Evolutionary conservation across 1,140 invertebrate species (phyloP).

Genomic region (Leucophenga varia): DNA sequence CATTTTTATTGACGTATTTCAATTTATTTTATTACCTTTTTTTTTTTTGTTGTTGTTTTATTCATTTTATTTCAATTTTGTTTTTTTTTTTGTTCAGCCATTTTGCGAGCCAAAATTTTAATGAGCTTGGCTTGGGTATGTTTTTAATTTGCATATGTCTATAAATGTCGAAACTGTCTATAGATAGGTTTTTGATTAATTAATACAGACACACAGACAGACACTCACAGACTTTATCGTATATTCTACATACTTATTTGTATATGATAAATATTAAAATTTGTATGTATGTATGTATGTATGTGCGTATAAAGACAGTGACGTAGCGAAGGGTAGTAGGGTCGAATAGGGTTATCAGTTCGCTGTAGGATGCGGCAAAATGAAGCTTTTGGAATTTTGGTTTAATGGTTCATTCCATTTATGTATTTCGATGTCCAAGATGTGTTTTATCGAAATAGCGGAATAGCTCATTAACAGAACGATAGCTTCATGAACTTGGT

Average conservation of each 20-base stretch:
- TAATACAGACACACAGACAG: slow-evolving; percentile 33
- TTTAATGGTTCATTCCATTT: too few relatives aligned
- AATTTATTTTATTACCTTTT: background rate
- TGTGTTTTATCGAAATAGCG: too few relatives aligned
- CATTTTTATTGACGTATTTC: slow-evolving; percentile 4
- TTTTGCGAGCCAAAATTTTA: slow-evolving; percentile 40
- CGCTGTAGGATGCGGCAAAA: too few relatives aligned
- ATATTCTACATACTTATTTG: slow-evolving; percentile 2
- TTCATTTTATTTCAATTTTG: slow-evolving; percentile 4
- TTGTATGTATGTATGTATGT: background rate
- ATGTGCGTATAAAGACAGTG: background rate
- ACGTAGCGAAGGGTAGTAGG: too few relatives aligned
- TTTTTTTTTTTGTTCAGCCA: slow-evolving; percentile 16
- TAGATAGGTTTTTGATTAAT: slow-evolving; percentile 52
- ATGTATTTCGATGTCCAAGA: too few relatives aligned
- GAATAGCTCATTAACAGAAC: too few relatives aligned
- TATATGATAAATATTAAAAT: background rate
- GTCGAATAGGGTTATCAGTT: too few relatives aligned
- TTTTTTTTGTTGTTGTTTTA: slow-evolving; percentile 6
- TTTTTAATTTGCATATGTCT: slow-evolving; percentile 52
- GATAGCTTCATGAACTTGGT: too few relatives aligned
- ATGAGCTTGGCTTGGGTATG: slow-evolving; percentile 51
- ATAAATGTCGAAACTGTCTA: slow-evolving; percentile 38
- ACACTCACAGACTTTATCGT: slow-evolving; percentile 5
- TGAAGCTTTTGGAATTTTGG: too few relatives aligned